Percentiles rank a stretch among this genome's conserved stretches.
phyloP scores from a whole-genome alignment of 2,113 vertebrate species.

The Siphamia tubifer region DNA sequence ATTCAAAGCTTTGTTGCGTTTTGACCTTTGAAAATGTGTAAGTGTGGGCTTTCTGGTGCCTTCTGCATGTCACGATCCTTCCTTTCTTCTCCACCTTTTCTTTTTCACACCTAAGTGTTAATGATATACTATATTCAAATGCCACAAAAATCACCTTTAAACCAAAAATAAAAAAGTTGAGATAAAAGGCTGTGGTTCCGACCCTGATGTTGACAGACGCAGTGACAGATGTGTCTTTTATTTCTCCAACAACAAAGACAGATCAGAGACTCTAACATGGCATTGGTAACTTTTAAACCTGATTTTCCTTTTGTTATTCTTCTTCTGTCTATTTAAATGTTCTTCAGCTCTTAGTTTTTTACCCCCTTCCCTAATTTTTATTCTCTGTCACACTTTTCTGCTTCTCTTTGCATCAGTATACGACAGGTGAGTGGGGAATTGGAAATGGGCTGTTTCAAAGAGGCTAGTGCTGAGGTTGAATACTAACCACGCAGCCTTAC shows the following conservation, averaged over 20 bases:
- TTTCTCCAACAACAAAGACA: slow-evolving; percentile 28
- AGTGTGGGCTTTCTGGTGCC: slow-evolving; percentile 19
- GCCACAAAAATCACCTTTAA: slow-evolving; percentile 18
- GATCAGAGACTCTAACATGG: slow-evolving; percentile 24
- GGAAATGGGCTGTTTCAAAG: slow-evolving; percentile 16
- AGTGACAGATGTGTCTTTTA: slow-evolving; percentile 6
- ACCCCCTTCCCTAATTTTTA: slow-evolving; percentile 4
- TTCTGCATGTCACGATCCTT: not conserved
- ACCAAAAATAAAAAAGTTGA: not conserved
- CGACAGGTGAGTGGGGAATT: slow-evolving; percentile 1
- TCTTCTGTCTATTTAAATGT: slow-evolving; percentile 6
- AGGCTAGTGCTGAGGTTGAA: slow-evolving; percentile 14
- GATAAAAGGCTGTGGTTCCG: slow-evolving; percentile 27
- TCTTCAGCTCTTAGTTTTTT: not conserved
- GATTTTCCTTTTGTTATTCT: slow-evolving; percentile 30
- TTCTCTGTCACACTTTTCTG: not conserved
- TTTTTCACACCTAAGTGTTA: not conserved
- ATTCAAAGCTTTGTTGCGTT: too few species aligned
- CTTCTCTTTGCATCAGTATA: not conserved
- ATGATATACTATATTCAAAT: slow-evolving; percentile 16
- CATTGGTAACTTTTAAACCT: slow-evolving; percentile 6
- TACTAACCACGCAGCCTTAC: not conserved
- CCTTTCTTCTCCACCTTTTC: not conserved
- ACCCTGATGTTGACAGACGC: not conserved
- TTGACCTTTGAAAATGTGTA: not conserved